Evolutionary conservation across 2,797 vertebrate species (phyloP).

Genomic region (Tangara arthus): DNA sequence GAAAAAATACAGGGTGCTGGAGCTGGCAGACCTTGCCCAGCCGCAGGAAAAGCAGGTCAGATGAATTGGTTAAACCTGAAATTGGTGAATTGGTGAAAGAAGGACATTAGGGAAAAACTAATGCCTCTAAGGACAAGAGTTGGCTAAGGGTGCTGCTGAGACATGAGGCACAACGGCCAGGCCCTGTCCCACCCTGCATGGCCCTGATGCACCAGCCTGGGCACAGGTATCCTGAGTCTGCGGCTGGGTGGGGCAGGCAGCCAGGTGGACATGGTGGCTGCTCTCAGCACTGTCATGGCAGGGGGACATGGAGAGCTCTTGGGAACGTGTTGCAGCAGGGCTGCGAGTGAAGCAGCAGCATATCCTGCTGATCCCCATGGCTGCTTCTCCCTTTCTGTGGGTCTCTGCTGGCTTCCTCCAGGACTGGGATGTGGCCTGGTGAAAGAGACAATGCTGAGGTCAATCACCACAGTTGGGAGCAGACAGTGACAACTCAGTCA

Average conservation of each 20-base stretch:
- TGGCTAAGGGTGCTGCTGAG: not conserved
- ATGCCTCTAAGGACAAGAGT: not conserved
- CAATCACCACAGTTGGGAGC: accelerated
- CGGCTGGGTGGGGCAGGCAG: not conserved
- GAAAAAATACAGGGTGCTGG: not conserved
- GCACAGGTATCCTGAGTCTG: not conserved
- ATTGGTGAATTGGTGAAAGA: not conserved
- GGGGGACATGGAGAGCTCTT: not conserved
- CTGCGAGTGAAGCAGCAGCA: accelerated
- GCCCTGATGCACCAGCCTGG: not conserved
- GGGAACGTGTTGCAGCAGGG: accelerated
- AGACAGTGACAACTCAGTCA: not conserved
- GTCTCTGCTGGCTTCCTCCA: not conserved
- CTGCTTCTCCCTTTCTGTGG: not conserved
- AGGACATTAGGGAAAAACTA: not conserved
- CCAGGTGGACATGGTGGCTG: accelerated
- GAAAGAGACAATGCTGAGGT: not conserved
- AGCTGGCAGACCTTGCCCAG: not conserved
- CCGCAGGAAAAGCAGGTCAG: not conserved
- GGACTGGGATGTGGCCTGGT: not conserved
- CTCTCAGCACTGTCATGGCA: not conserved
- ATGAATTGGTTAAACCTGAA: not conserved
- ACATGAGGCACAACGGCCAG: not conserved
- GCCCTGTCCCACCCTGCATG: not conserved
- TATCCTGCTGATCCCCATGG: not conserved